phyloP scores from a whole-genome alignment of 2,113 vertebrate species.

The Athene cunicularia region DNA sequence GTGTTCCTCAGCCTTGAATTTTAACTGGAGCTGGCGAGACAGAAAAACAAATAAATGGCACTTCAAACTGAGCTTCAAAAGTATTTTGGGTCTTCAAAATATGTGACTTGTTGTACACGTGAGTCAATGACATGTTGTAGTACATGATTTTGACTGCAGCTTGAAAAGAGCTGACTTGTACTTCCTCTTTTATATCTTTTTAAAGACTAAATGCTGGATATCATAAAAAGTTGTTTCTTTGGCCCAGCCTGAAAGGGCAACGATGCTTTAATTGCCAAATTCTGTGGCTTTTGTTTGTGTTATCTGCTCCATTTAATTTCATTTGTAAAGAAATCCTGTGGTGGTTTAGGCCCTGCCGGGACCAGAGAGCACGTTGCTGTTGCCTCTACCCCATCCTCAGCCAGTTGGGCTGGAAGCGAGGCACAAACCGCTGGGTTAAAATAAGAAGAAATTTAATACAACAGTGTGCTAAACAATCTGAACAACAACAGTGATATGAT shows the following conservation, averaged over 20 bases:
- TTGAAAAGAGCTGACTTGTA: background rate
- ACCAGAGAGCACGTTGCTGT: too few species aligned
- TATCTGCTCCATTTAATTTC: background rate
- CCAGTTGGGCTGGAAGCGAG: too few species aligned
- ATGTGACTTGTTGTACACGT: background rate
- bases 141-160: background rate
- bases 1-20: conserved; percentile 12
- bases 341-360: too few species aligned
- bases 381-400: too few species aligned
- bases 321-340: background rate
- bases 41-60: background rate
- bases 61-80: background rate
- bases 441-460: too few species aligned
- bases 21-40: background rate
- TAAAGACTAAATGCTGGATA: background rate
- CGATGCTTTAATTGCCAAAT: background rate
- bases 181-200: background rate
- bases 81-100: background rate
- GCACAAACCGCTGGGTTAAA: too few species aligned
- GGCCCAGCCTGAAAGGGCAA: background rate
- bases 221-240: background rate
- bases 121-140: background rate
- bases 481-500: too few species aligned
- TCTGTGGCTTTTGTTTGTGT: background rate
- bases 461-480: too few species aligned